phyloP scores from a whole-genome alignment of 2,888 invertebrate genomes.

The Thumatha senex region DNA sequence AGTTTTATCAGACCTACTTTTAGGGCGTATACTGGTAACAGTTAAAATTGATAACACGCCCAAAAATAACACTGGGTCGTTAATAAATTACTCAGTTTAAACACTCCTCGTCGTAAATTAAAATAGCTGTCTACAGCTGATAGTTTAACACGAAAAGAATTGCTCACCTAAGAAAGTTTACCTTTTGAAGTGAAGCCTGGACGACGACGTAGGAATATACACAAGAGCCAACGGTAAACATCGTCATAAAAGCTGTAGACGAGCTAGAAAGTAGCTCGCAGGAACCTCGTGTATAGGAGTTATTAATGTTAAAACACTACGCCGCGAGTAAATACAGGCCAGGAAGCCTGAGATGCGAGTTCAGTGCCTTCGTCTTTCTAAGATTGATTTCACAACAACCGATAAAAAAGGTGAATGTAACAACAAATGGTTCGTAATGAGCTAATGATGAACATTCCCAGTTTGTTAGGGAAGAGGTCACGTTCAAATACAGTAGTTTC shows the following conservation, averaged over 20 bases:
- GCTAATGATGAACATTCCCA: conserved; percentile 5
- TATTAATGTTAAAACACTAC: conserved; percentile 76
- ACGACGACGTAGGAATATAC: conserved; percentile 33
- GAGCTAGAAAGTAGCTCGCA: conserved; percentile 51
- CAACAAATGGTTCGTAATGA: conserved; percentile 3
- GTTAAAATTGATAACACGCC: conserved; percentile 3
- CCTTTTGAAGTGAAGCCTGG: conserved; percentile 45
- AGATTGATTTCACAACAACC: conserved; percentile 16
- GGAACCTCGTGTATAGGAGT: conserved; percentile 67
- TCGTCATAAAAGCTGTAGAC: conserved; percentile 67
- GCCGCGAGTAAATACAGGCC: conserved; percentile 62
- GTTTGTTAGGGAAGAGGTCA: conserved; percentile 14
- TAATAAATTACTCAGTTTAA: conserved; percentile 6
- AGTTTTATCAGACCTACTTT: conserved; percentile 1
- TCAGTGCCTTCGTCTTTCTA: conserved; percentile 47
- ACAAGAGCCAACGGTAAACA: conserved; percentile 65
- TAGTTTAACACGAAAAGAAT: conserved; percentile 29
- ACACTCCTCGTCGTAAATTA: conserved; percentile 22
- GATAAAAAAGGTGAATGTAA: conserved; percentile 3
- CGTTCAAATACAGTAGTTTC: conserved; percentile 10
- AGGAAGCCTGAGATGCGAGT: conserved; percentile 49
- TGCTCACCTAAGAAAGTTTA: conserved; percentile 48
- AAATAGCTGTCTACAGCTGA: conserved; percentile 21
- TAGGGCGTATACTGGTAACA: conserved; percentile 1
- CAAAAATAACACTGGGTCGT: conserved; percentile 9